Evolutionary conservation across 2,888 invertebrate genomes (phyloP).

Genomic region (Bellardia bayeri): DNA sequence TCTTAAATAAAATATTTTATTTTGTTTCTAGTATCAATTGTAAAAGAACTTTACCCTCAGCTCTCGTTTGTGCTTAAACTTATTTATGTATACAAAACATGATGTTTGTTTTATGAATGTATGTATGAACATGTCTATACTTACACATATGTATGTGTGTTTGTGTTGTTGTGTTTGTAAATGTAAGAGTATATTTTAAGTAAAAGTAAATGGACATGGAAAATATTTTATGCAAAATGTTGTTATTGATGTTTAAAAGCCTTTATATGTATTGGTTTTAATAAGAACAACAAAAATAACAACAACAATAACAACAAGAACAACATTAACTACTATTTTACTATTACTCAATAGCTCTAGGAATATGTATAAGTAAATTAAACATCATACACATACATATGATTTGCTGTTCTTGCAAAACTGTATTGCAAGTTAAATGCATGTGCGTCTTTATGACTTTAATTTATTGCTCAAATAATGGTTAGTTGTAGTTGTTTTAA

Average conservation of each 20-base stretch:
- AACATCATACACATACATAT: conserved; percentile 20
- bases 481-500: conserved; percentile 56
- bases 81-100: conserved; percentile 23
- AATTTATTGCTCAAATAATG: conserved; percentile 69
- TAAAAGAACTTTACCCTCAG: background rate
- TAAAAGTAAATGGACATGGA: conserved; percentile 54
- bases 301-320: background rate
- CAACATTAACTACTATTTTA: conserved; percentile 36
- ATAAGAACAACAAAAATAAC: conserved; percentile 30
- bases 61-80: background rate
- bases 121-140: background rate
- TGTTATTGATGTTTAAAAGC: conserved; percentile 65
- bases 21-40: background rate
- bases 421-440: conserved; percentile 47
- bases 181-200: conserved; percentile 20
- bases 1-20: background rate
- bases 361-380: conserved; percentile 18
- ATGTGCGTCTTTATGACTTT: conserved; percentile 54
- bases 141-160: background rate
- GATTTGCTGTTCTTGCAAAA: too few relatives aligned
- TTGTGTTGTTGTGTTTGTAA: background rate
- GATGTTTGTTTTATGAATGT: conserved; percentile 8
- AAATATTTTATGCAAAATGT: conserved; percentile 39
- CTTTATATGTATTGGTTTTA: conserved; percentile 64
- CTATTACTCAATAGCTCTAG: conserved; percentile 36